These are phyloP conservation scores for Ormia ochracea DNA, from an alignment of 2,888 invertebrate genomes.

Conservation along the genomic window DNA sequence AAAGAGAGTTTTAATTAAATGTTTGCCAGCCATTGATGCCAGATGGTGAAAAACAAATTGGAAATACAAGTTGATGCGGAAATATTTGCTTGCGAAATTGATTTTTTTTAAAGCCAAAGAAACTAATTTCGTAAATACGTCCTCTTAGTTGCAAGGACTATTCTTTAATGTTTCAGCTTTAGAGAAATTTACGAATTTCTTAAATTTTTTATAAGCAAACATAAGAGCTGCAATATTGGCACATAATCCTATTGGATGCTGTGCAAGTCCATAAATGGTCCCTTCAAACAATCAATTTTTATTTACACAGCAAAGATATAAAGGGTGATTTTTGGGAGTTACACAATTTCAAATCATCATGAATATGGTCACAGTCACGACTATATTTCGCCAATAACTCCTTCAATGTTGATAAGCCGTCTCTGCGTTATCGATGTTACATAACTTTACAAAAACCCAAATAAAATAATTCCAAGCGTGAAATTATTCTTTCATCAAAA, in stretches of 20 bases:
- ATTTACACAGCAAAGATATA: neutral
- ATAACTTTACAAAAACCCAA: too few species aligned
- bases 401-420: too few species aligned
- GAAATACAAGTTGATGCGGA: neutral
- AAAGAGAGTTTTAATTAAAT: conserved; percentile 45
- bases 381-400: too few species aligned
- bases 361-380: too few species aligned
- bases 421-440: too few species aligned
- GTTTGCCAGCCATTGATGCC: conserved; percentile 11
- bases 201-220: neutral
- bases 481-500: too few species aligned
- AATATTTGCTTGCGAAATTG: neutral
- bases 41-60: neutral
- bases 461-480: too few species aligned
- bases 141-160: neutral
- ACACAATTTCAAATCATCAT: too few species aligned
- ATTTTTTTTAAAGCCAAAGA: neutral
- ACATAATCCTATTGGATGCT: neutral
- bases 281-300: conserved; percentile 7
- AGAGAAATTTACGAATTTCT: neutral
- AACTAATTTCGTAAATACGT: neutral
- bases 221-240: neutral
- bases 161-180: neutral
- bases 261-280: conserved; percentile 13
- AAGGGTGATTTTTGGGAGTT: too few species aligned